These are phyloP conservation scores for Tychaedon coryphoeus DNA, from an alignment of 2,113 vertebrate species.

Conservation along the genomic window DNA sequence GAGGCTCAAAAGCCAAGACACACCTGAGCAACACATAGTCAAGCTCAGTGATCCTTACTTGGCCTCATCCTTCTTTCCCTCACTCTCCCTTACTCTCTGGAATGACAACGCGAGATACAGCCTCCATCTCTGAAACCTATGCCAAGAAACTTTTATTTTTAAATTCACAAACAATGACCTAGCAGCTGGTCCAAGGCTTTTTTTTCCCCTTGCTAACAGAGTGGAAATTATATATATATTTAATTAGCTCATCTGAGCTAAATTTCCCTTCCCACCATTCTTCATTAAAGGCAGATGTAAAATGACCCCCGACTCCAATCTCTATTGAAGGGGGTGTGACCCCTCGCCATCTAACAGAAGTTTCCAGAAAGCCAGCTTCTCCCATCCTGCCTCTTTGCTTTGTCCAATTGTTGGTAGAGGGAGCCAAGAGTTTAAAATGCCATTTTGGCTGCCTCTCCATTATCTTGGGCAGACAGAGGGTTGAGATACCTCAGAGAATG, in stretches of 20 bases:
- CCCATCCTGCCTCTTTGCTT: constrained; percentile 59
- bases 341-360: constrained; percentile 5
- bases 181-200: constrained; percentile 47
- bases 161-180: constrained; percentile 72
- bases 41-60: not conserved
- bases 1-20: constrained; percentile 20
- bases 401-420: constrained; percentile 46
- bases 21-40: constrained; percentile 41
- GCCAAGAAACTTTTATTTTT: constrained; percentile 78
- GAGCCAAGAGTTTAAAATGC: constrained; percentile 57
- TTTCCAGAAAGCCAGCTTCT: constrained; percentile 59
- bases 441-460: constrained; percentile 36
- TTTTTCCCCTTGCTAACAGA: constrained; percentile 15
- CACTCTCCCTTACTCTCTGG: not conserved
- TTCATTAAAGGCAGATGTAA: constrained; percentile 54
- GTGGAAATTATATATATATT: constrained; percentile 72
- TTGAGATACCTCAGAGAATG: constrained; percentile 29
- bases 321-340: constrained; percentile 52
- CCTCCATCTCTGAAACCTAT: constrained; percentile 25
- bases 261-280: constrained; percentile 63
- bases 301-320: constrained; percentile 57
- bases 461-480: constrained; percentile 47
- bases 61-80: not conserved
- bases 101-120: not conserved
- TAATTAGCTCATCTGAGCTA: constrained; percentile 65